Evolutionary conservation across 2,888 invertebrate species (phyloP).

Genomic region (Hypselothyrea guttata): DNA sequence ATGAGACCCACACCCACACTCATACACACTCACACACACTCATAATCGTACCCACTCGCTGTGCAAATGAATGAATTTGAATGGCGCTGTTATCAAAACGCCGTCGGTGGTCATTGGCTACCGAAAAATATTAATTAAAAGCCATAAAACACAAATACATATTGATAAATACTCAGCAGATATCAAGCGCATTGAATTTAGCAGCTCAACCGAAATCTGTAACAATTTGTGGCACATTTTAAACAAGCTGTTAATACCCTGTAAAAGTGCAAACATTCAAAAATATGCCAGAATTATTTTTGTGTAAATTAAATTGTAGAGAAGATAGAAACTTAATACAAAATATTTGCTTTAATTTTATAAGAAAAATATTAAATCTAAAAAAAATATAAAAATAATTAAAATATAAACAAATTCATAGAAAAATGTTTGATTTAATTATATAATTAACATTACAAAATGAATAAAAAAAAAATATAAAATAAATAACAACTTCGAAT

Average conservation of each 20-base stretch:
- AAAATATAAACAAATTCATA: too few species aligned
- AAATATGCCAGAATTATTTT: background rate
- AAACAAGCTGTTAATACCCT: constrained; percentile 16
- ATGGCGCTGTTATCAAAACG: constrained; percentile 49
- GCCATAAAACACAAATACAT: constrained; percentile 66
- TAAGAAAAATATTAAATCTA: too few species aligned
- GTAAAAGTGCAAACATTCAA: too few species aligned
- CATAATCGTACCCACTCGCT: constrained; percentile 13
- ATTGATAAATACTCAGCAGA: constrained; percentile 63
- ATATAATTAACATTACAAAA: too few species aligned
- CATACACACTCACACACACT: constrained; percentile 13
- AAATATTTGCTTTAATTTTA: too few species aligned
- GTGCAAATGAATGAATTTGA: constrained; percentile 31
- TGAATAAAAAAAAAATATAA: too few species aligned
- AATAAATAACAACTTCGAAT: too few species aligned
- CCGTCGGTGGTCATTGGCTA: constrained; percentile 58
- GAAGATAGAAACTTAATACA: too few species aligned
- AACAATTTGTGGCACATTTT: constrained; percentile 39
- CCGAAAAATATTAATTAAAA: constrained; percentile 73
- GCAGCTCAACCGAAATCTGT: constrained; percentile 26
- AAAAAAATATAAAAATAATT: too few species aligned
- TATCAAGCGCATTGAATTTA: constrained; percentile 50
- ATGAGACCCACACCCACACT: constrained; percentile 14
- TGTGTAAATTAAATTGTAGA: too few species aligned
- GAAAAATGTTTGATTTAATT: too few species aligned